These are phyloP conservation scores for Chromoteleia sp. DNA, from an alignment of 2,888 invertebrate genomes.

Conservation along the genomic window DNA sequence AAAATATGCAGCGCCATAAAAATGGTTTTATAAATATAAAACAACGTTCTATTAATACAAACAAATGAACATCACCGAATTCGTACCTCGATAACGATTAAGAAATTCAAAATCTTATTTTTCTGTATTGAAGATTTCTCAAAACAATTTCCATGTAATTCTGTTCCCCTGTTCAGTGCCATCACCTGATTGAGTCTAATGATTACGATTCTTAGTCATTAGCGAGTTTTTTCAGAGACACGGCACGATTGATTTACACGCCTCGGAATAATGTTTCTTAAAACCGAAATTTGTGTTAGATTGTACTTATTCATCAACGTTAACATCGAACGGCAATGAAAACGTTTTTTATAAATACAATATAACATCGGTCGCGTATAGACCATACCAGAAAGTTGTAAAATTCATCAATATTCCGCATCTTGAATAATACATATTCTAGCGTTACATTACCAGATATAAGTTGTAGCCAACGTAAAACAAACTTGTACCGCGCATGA, in stretches of 20 bases:
- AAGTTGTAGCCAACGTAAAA: conserved; percentile 6
- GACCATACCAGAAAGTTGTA: background rate
- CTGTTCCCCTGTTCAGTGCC: conserved; percentile 78
- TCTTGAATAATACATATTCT: conserved; percentile 17
- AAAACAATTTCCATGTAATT: conserved; percentile 69
- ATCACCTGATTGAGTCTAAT: conserved; percentile 81
- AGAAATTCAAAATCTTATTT: conserved; percentile 57
- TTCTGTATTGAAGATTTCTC: conserved; percentile 68
- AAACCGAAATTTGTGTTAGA: too few species aligned
- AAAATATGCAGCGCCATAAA: too few species aligned
- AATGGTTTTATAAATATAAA: too few species aligned
- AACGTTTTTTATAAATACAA: too few species aligned
- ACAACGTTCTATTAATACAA: too few species aligned
- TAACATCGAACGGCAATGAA: too few species aligned
- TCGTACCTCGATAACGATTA: background rate
- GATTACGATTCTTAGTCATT: conserved; percentile 80
- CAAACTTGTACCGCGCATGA: background rate
- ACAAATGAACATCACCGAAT: too few species aligned
- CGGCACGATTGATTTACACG: conserved; percentile 20
- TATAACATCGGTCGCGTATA: background rate
- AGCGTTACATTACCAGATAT: conserved; percentile 23
- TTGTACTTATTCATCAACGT: too few species aligned
- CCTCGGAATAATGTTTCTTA: background rate
- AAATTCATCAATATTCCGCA: conserved; percentile 7
- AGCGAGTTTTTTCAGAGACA: conserved; percentile 55